Evolutionary conservation across 2,888 invertebrate genomes (phyloP).

Genomic region (Camponotus fellah): DNA sequence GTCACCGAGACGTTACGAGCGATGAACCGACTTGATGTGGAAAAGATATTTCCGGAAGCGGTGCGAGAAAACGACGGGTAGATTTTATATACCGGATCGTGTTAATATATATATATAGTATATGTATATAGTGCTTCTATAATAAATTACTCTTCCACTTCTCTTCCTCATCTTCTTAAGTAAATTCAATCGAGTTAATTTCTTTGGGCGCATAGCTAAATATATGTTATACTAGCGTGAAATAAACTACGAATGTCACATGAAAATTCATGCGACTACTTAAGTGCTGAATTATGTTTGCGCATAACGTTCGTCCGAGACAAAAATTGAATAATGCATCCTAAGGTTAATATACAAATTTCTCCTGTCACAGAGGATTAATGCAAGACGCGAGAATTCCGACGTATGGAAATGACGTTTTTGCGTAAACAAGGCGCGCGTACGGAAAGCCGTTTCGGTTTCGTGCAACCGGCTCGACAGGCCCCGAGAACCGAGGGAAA

Average conservation of each 20-base stretch:
- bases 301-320: slow-evolving; percentile 18
- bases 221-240: background rate
- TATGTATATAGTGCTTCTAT: background rate
- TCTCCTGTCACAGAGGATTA: slow-evolving; percentile 41
- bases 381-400: slow-evolving; percentile 36
- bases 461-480: slow-evolving; percentile 28
- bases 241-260: background rate
- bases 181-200: slow-evolving; percentile 8
- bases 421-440: slow-evolving; percentile 30
- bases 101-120: too few species aligned
- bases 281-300: slow-evolving; percentile 37
- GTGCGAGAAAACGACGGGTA: slow-evolving; percentile 10
- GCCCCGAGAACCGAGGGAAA: slow-evolving; percentile 33
- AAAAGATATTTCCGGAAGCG: slow-evolving; percentile 44
- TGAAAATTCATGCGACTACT: slow-evolving; percentile 29
- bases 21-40: slow-evolving; percentile 15
- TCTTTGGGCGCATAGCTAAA: background rate
- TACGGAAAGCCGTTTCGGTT: slow-evolving; percentile 22
- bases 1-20: slow-evolving; percentile 31
- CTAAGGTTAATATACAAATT: slow-evolving; percentile 29
- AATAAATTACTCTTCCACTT: background rate
- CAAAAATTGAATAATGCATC: slow-evolving; percentile 44
- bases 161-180: background rate
- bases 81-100: background rate
- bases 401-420: slow-evolving; percentile 50